A percentile compares a stretch with the other conserved stretches of the same genome.
These are phyloP conservation scores for Planiliza haematocheilus DNA, from an alignment of 2,113 vertebrate species.

Conservation along the genomic window DNA sequence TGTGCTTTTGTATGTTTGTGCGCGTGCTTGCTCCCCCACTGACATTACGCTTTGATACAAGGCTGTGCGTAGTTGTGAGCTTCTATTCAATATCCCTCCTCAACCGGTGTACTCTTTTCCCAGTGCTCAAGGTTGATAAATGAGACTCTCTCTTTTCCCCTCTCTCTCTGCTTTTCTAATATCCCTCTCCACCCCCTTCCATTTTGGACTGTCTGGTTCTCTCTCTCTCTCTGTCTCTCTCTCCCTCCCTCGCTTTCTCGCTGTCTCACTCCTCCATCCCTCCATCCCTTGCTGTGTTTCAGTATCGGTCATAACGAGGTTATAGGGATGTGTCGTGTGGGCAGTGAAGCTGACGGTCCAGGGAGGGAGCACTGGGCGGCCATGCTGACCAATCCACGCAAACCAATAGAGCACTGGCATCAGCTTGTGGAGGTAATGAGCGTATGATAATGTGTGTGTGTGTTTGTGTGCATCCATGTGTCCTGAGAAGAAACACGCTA, in stretches of 20 bases:
- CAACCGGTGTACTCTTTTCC: conserved; percentile 41
- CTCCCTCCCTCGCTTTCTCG: conserved; percentile 27
- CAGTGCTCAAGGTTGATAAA: conserved; percentile 62
- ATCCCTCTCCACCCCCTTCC: not conserved
- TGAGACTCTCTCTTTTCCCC: conserved; percentile 43
- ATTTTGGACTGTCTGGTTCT: not conserved
- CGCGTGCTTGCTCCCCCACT: conserved; percentile 30
- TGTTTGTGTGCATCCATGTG: not conserved
- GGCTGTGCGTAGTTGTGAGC: conserved; percentile 41
- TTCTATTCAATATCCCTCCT: conserved; percentile 62
- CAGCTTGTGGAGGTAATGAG: conserved; percentile 88
- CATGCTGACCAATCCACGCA: conserved; percentile 94
- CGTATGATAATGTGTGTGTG: not conserved
- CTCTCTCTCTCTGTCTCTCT: conserved; percentile 2
- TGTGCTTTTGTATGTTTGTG: conserved; percentile 57
- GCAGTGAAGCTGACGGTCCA: conserved; percentile 88
- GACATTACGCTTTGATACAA: conserved; percentile 41
- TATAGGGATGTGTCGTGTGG: conserved; percentile 93
- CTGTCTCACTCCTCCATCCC: too few species aligned
- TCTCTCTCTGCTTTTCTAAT: conserved; percentile 31
- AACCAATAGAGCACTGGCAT: conserved; percentile 96
- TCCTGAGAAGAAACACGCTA: conserved; percentile 7
- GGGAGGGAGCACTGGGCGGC: conserved; percentile 94
- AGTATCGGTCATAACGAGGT: conserved; percentile 96
- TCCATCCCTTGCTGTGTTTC: conserved; percentile 29